These are phyloP conservation scores for Pholis gunnellus DNA, from an alignment of 2,113 vertebrate species.

Conservation along the genomic window DNA sequence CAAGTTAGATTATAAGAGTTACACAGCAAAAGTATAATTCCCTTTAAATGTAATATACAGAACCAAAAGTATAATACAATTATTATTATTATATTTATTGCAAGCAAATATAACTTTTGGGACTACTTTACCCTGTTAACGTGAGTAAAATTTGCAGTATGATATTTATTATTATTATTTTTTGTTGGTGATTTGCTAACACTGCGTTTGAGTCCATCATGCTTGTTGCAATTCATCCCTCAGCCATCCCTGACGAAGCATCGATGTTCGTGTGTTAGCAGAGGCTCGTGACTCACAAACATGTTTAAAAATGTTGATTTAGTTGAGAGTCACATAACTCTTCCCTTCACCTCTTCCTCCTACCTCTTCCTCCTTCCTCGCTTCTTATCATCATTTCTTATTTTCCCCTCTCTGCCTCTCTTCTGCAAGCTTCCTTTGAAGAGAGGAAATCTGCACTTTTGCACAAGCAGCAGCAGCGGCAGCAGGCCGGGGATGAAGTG, in stretches of 20 bases:
- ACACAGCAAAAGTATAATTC: not conserved
- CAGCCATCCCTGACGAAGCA: not conserved
- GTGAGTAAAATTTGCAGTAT: not conserved
- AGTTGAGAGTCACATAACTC: conserved; percentile 2
- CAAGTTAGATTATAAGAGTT: too few relatives aligned
- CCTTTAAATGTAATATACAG: not conserved
- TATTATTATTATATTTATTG: not conserved
- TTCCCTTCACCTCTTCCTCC: conserved; percentile 53
- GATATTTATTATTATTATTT: not conserved
- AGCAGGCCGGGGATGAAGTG: conserved; percentile 58
- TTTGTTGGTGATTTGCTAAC: not conserved
- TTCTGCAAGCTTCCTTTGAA: conserved; percentile 76
- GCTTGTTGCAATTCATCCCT: not conserved
- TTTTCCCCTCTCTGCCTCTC: conserved; percentile 46
- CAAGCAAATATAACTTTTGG: not conserved
- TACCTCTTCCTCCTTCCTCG: conserved; percentile 59
- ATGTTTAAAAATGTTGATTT: not conserved
- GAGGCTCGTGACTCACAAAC: not conserved
- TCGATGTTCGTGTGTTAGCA: not conserved
- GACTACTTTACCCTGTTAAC: not conserved
- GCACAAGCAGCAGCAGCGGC: conserved; percentile 64
- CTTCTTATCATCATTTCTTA: conserved; percentile 38
- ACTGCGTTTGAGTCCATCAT: not conserved
- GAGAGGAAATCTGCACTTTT: conserved; percentile 83
- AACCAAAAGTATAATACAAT: not conserved